A percentile compares a stretch with the other conserved stretches of the same genome.
phyloP scores from a whole-genome alignment of 2,797 vertebrate genomes.

The Sebastolobus altivelis region DNA sequence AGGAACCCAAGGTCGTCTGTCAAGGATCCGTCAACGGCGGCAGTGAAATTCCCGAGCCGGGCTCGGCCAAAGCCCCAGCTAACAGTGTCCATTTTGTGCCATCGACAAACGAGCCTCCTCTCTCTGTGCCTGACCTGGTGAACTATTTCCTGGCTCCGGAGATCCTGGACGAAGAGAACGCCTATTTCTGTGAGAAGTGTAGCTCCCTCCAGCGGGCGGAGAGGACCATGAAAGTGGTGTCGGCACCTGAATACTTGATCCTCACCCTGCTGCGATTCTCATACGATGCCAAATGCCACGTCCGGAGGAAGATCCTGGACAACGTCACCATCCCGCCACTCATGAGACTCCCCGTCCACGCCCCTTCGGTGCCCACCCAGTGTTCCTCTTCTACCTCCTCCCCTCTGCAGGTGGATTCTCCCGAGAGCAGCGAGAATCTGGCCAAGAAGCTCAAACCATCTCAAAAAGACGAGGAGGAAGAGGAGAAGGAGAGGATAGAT shows the following conservation, averaged over 20 bases:
- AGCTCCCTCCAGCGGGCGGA: slow-evolving; percentile 94
- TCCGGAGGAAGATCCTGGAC: slow-evolving; percentile 96
- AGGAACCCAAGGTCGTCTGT: slow-evolving; percentile 74
- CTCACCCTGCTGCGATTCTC: slow-evolving; percentile 97
- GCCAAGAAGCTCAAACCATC: slow-evolving; percentile 98
- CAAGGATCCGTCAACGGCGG: slow-evolving; percentile 87
- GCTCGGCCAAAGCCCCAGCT: slow-evolving; percentile 43
- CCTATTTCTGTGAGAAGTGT: slow-evolving; percentile 97
- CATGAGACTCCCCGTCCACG: slow-evolving; percentile 88
- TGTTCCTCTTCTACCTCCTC: slow-evolving; percentile 74
- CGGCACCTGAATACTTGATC: slow-evolving; percentile 97
- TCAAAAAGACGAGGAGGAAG: slow-evolving; percentile 86
- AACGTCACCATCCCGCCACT: slow-evolving; percentile 93
- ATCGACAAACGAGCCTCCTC: slow-evolving; percentile 76
- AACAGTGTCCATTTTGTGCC: slow-evolving; percentile 53
- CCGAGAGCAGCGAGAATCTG: slow-evolving; percentile 93
- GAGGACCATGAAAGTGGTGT: slow-evolving; percentile 93
- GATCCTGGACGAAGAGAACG: slow-evolving; percentile 96
- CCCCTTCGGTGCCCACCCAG: slow-evolving; percentile 49
- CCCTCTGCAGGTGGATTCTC: slow-evolving; percentile 87
- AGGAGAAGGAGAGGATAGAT: slow-evolving; percentile 71
- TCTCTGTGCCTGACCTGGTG: slow-evolving; percentile 94
- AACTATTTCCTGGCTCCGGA: slow-evolving; percentile 98
- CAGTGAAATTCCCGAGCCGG: slow-evolving; percentile 77
- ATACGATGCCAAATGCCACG: slow-evolving; percentile 94